Evolutionary conservation across 2,113 vertebrate genomes (phyloP), one percentile per base, ranked within the genome.

Genomic region (Pedetes capensis): DNA sequence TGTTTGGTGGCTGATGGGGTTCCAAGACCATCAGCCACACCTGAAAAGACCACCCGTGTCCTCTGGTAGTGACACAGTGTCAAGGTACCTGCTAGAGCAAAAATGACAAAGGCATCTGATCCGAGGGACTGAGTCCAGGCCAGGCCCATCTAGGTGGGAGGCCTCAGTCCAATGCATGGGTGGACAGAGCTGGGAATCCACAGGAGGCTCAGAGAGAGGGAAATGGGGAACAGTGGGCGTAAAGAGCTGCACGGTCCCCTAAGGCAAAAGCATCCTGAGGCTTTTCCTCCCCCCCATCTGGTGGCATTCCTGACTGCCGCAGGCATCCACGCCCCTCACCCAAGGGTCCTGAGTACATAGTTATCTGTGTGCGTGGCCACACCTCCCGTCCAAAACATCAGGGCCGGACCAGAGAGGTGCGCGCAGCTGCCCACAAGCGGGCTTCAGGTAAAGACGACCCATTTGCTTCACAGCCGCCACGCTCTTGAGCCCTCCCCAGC

Each of bases 391-490:
- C n/a, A n/a, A n/a, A n/a, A n/a, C n/a, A n/a, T n/a, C n/a, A n/a
- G n/a, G n/a, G n/a, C n/a, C n/a, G n/a, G n/a, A n/a, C n/a, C n/a
- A n/a, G n/a, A n/a, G n/a, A n/a, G n/a, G n/a, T n/a, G n/a, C n/a
- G n/a, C n/a, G n/a, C n/a, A n/a, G n/a, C n/a, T n/a, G n/a, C n/a
- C n/a, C n/a, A n/a, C n/a, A n/a, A n/a, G n/a, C n/a, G n/a, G n/a
- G 2, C 32, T 44, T 61, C 23, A 32, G 29, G 27, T 0, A 17
- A 53, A n/a, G 75, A 64, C 7, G 2, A 47, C 32, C 34, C 20
- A 13, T 34, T 6, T 8, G 6, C 4, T 8, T 72, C n/a, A 16
- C 12, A 55, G 8, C 23, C 0, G 4, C 20, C 0, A 1, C 0
- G 1, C 14, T 72, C 22, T 34, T 18, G 22, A 69, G 11, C 17